These are phyloP conservation scores for Macrostomum lignano DNA, from an alignment of 1,140 invertebrate genomes.

Conservation along the genomic window DNA sequence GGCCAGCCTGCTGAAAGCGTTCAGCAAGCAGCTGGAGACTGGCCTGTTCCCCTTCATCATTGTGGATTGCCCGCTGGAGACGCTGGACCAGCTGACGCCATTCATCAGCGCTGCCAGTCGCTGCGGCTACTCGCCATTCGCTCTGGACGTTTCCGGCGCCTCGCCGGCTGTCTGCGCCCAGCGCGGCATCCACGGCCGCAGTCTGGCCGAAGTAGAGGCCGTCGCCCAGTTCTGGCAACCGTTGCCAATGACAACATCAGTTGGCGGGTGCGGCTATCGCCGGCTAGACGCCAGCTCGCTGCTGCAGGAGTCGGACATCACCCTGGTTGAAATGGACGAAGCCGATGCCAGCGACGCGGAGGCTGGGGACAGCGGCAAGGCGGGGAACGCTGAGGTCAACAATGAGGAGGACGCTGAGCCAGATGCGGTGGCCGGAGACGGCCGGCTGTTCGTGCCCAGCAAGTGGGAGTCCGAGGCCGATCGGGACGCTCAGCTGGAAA, in stretches of 20 bases:
- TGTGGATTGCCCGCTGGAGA: background rate
- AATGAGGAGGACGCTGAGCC: too few relatives aligned
- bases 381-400: too few relatives aligned
- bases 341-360: background rate
- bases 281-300: background rate
- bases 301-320: background rate
- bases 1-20: background rate
- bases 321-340: background rate
- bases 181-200: background rate
- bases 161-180: conserved; percentile 1
- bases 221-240: background rate
- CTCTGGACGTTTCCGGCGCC: background rate
- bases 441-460: too few relatives aligned
- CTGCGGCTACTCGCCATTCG: background rate
- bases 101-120: background rate
- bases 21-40: background rate
- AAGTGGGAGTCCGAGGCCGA: too few relatives aligned
- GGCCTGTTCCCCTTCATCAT: conserved; percentile 1
- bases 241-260: background rate
- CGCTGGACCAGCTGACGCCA: background rate
- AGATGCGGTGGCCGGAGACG: too few relatives aligned
- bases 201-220: background rate
- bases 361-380: background rate
- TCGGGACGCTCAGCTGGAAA: too few relatives aligned
- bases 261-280: background rate